phyloP scores from a whole-genome alignment of 2,888 invertebrate genomes.

The Ectropis crepuscularia region DNA sequence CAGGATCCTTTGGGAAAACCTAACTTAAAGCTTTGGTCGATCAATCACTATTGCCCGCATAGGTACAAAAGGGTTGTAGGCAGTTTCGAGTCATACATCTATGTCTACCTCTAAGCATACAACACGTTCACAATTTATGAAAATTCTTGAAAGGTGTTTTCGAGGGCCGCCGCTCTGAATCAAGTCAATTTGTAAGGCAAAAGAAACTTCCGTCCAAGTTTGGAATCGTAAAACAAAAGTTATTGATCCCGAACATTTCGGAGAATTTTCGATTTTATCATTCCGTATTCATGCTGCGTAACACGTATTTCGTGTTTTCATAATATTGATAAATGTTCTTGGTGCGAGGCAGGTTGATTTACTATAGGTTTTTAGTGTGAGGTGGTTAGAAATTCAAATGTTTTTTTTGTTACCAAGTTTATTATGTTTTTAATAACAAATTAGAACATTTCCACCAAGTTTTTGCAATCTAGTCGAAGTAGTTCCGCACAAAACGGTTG shows the following conservation, averaged over 20 bases:
- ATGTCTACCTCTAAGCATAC: background rate
- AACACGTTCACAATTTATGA: conserved; percentile 22
- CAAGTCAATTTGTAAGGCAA: conserved; percentile 27
- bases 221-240: conserved; percentile 36
- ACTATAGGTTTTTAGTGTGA: background rate
- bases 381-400: no score
- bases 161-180: conserved; percentile 21
- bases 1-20: no score
- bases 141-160: conserved; percentile 24
- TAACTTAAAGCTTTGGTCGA: background rate
- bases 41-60: background rate
- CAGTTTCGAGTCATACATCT: no score
- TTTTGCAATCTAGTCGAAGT: no score
- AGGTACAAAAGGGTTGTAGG: conserved; percentile 4
- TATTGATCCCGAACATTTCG: conserved; percentile 29
- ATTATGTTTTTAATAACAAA: no score
- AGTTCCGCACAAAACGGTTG: no score
- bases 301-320: conserved; percentile 5
- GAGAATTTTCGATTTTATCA: conserved; percentile 27
- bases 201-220: conserved; percentile 17
- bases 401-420: no score
- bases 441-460: no score
- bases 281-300: conserved; percentile 16
- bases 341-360: background rate
- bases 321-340: background rate